phyloP scores from a whole-genome alignment of 2,888 invertebrate genomes.

The Patella ulyssiponensis region DNA sequence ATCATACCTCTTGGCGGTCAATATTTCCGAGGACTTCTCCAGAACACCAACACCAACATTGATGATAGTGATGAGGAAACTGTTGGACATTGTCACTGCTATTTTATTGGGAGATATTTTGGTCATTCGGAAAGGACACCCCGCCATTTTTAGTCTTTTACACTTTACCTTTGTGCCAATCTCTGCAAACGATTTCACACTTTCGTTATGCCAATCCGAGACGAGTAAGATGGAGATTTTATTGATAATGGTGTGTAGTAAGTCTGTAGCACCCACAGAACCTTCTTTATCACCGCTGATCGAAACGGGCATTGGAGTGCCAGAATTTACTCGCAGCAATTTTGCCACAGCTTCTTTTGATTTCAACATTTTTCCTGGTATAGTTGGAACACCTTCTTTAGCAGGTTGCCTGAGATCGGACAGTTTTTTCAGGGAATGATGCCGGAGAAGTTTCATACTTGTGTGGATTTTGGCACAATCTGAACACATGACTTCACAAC shows the following conservation, averaged over 20 bases:
- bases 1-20: neutral
- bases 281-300: neutral
- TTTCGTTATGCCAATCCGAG: conserved; percentile 1
- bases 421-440: neutral
- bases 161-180: neutral
- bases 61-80: neutral
- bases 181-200: neutral
- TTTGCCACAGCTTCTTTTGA: neutral
- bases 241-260: neutral
- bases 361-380: neutral
- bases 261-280: neutral
- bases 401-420: neutral
- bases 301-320: neutral
- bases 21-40: neutral
- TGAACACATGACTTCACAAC: neutral
- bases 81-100: conserved; percentile 1
- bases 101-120: neutral
- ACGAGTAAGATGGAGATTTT: neutral
- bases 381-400: neutral
- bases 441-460: neutral
- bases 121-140: neutral
- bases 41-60: neutral
- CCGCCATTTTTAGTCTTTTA: neutral
- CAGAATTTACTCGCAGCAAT: neutral
- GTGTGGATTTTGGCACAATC: neutral